Conservation (phyloP, 2,888 invertebrate species). For the Ctena decussata region DNA sequence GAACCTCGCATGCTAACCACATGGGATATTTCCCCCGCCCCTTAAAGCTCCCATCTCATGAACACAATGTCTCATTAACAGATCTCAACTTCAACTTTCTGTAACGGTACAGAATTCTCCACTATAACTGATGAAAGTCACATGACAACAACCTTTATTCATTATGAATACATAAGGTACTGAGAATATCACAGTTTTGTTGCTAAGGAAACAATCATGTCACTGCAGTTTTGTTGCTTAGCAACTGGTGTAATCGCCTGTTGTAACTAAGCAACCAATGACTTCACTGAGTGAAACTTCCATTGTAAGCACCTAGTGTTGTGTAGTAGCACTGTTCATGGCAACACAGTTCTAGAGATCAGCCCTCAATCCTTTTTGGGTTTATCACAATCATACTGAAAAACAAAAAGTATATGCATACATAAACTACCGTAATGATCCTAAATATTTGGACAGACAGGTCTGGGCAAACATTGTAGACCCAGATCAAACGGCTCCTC, state of each 20-base stretch:
- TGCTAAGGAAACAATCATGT: not conserved
- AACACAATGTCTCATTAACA: not conserved
- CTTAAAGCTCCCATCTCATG: no score
- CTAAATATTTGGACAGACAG: no score
- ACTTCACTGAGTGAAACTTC: not conserved
- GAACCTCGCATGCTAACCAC: no score
- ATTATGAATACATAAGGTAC: not conserved
- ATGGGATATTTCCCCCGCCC: no score
- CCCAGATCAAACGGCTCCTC: no score
- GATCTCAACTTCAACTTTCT: not conserved
- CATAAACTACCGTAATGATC: no score
- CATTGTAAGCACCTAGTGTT: conserved; percentile 6
- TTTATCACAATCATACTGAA: conserved; percentile 50
- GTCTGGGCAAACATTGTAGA: no score
- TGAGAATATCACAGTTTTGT: not conserved
- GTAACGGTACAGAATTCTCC: not conserved
- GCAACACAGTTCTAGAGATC: not conserved
- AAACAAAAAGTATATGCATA: not conserved
- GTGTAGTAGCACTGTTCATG: not conserved
- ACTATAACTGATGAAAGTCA: not conserved
- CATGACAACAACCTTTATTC: not conserved
- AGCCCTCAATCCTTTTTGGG: conserved; percentile 42
- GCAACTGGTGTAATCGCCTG: no score
- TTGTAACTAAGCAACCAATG: not conserved
- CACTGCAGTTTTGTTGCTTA: no score